phyloP scores from a whole-genome alignment of 2,113 vertebrate species.

The Neolamprologus falcicula region DNA sequence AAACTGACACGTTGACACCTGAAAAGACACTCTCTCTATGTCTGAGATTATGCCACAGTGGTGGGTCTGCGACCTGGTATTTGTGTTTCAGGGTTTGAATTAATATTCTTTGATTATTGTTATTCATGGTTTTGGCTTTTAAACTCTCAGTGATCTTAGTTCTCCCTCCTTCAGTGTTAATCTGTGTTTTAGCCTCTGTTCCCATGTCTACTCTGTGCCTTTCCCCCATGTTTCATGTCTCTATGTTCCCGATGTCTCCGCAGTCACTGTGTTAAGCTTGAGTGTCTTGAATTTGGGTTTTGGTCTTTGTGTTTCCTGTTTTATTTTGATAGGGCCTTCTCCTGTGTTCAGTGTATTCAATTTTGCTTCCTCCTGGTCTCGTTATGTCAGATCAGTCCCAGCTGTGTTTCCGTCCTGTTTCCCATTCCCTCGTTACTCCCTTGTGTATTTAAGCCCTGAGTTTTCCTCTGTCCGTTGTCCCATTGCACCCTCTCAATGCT shows the following conservation, averaged over 20 bases:
- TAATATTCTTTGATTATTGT: not conserved
- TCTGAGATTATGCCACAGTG: not conserved
- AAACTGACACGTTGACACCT: not conserved
- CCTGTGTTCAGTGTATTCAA: not conserved
- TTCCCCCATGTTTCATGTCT: not conserved
- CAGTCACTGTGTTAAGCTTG: not conserved
- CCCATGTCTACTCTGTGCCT: not conserved
- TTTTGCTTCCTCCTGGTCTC: not conserved
- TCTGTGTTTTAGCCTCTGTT: not conserved
- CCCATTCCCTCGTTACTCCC: not conserved
- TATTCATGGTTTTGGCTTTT: not conserved
- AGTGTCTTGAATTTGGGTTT: not conserved
- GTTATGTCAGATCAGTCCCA: not conserved
- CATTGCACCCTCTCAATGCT: not conserved
- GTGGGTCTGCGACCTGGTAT: not conserved
- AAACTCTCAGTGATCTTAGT: not conserved
- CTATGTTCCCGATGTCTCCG: not conserved
- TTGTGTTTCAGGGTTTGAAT: not conserved
- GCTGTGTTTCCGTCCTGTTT: not conserved
- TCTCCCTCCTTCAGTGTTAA: not conserved
- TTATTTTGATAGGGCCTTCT: not conserved
- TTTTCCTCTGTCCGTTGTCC: not conserved
- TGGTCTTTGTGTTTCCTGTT: not conserved
- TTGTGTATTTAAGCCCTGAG: not conserved
- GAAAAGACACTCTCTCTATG: not conserved